Base-by-base conservation (phyloP, 2,797 vertebrate genomes). In the Serranus cabrilla region DNA sequence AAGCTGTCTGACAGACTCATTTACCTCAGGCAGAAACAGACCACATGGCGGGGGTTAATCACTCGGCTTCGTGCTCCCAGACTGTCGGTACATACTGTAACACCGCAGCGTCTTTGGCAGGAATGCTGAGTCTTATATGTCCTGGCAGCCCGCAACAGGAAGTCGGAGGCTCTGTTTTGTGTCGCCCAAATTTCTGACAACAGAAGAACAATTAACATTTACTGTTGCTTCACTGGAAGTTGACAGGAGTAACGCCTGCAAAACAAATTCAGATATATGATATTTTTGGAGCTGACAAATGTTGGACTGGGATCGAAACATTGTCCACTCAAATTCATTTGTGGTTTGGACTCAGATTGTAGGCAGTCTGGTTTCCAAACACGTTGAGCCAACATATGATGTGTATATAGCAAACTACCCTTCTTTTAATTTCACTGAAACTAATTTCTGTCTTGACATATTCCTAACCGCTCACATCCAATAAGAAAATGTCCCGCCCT, bases 31-130 rank as follows among this genome's bases (percentile, higher is more conserved):
- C 80, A 78, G 68, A 71, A 80, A 72, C 71, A 47, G 65, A 87
- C 72, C 80, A 43, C 86, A 86, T 7, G 34, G 21, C 52, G 80
- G 72, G 80, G 78, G 71, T 72, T 83, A 82, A 90, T 90, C 55
- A 69, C 59, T 71, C 60, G 6, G 65, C 69, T 63, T 77, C 47
- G 31, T 80, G 81, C 61, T 86, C 55, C 67, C 76, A 78, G 80
- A 71, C 76, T 85, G 55, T 74, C 63, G 6, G 14, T 64, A 59
- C 61, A 63, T 27, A 66, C 55, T 76, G 62, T 47, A 68, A 58
- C 70, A 68, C 43, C 71, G 37, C 61, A 63, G 74, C 65, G 17
- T 63, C 42, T 51, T 47, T 64, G 61, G 54, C 82, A 83, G 76
- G 70, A 81, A 83, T 57, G 65, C 60, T 75, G 82, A 76, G 54